A percentile compares a stretch with the other conserved stretches of the same genome.
Conservation (phyloP, 2,113 vertebrate genomes). For the Coracopsis vasa region DNA sequence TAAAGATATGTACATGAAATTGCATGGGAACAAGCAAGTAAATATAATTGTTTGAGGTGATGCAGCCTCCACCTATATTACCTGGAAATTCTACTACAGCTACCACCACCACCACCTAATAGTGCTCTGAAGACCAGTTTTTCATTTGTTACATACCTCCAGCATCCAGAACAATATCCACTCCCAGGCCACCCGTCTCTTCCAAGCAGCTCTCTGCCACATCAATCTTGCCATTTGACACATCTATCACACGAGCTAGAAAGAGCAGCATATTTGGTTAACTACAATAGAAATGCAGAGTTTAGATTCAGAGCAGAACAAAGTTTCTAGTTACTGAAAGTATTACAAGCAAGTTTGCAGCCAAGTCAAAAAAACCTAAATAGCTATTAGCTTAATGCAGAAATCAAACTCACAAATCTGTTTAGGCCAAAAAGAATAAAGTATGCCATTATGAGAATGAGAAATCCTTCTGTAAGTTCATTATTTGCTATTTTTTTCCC, state of each 20-base stretch:
- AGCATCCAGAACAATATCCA: conserved; percentile 89
- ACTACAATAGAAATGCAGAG: background rate
- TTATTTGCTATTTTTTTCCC: background rate
- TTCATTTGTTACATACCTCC: conserved; percentile 80
- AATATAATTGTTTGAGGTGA: background rate
- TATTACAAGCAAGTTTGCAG: background rate
- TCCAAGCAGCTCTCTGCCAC: conserved; percentile 87
- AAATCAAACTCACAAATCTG: background rate
- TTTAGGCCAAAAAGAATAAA: background rate
- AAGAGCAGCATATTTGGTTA: background rate
- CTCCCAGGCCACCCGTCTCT: conserved; percentile 93
- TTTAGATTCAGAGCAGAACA: background rate
- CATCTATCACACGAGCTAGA: conserved; percentile 86
- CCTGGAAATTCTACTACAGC: background rate
- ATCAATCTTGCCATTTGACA: conserved; percentile 76
- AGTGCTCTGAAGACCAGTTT: background rate
- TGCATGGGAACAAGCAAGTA: background rate
- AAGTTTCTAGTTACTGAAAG: background rate
- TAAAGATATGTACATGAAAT: background rate
- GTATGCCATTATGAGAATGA: background rate
- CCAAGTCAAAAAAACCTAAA: background rate
- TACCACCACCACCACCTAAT: background rate
- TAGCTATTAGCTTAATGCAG: background rate
- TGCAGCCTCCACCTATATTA: background rate
- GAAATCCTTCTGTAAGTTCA: background rate